Base-by-base conservation (phyloP, 35 echinoderm and acorn worm species). In the Heliocidaris tuberculata region DNA sequence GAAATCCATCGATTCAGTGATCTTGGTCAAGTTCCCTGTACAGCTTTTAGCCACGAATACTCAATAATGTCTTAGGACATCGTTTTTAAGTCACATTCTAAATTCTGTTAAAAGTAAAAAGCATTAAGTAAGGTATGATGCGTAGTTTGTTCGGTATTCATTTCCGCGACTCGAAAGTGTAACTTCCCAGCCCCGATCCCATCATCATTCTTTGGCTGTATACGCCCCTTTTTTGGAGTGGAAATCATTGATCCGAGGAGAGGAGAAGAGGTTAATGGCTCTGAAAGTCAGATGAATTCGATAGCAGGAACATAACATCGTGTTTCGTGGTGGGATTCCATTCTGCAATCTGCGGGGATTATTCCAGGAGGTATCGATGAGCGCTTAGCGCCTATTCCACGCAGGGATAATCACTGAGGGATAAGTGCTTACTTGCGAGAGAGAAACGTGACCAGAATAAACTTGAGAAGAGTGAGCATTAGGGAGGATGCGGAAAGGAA, bases 361-460 rank as follows among this genome's bases (percentile, higher is more conserved):
- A 78, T 78, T 19, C 65, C 27, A 78, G 65, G 65, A 78, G 15
- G 65, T 78, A 78, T 78, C 65, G 65, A 78, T 78, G 27, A 24
- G 27, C 65, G 65, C 65, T 78, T 78, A 78, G 65, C 65, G 65
- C 65, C 65, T 78, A 78, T 78, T 78, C 65, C 65, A n/a, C 65
- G 35, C 65, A 24, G 65, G 65, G 65, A 78, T 78, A 78, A 78
- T 78, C 65, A 78, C 65, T 24, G 27, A 78, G 65, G 27, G 27
- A 19, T 78, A 78, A 78, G 65, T 78, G 65, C 65, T 78, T 78
- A 27, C 65, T 24, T 29, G 21, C 4, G 65, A 78, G 65, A 78
- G n/a, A 78, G 35, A 78, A 78, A 78, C 65, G 65, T 78, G 65
- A 78, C 65, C 17, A 78, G 65, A 78, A 78, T 78, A 27, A 78